Evolutionary conservation across 2,888 invertebrate genomes (phyloP), one percentile per base, ranked within the genome.

Genomic region (Ophion slaviceki): DNA sequence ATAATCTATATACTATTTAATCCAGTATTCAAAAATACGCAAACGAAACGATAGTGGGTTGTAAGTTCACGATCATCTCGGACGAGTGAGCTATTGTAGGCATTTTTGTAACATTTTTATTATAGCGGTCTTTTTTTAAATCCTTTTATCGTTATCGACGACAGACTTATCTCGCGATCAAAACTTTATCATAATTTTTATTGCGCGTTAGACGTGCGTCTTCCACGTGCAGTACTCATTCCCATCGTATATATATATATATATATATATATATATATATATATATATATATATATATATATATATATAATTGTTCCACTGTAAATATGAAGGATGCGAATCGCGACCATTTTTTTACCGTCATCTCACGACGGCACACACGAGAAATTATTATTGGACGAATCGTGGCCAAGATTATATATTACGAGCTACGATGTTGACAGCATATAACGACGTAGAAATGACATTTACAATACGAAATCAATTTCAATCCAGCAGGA

Each of bases 281-380:
- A 32, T 67, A 67, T 36, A 66, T 32, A n/a, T 40, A 20, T 59
- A 77, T 77, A 72, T 24, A 24, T 32, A 32, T 67, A 67, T 36
- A 66, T 32, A n/a, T 40, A 20, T 59, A 77, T 77, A 72, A 71
- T 82, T 62, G 67, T 75, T 75, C 68, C 68, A 85, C 70, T 85
- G 85, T 85, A 85, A 82, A 85, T 85, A 81, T 68, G 61, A 62
- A 71, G 36, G 64, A 82, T 82, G 45, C 70, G 68, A 70, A 68
- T 79, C 70, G 82, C 78, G 75, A 67, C 59, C 78, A 59, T 79
- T 57, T 59, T 64, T 77, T 57, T 59, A 77, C 67, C 45, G 75
- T 74, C 68, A 81, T 36, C 71, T 85, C 81, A 62, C 64, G 64
- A 64, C 72, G 66, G 77, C 77, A 77, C 66, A 72, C 47, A 45